Conservation (phyloP, 2,888 invertebrate genomes). For the Luperina testacea region DNA sequence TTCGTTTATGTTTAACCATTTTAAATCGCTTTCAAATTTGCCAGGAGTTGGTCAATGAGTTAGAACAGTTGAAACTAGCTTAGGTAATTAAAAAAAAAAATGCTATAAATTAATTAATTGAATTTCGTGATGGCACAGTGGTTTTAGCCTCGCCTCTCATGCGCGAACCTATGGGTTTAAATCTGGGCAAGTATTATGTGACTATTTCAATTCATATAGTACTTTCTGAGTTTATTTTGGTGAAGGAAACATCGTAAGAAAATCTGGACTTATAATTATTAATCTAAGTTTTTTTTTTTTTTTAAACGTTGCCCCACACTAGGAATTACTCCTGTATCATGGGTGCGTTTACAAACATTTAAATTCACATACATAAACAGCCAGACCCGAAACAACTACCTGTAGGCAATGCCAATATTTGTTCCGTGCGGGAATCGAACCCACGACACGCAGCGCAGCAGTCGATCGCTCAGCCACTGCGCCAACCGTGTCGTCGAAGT, state of each 20-base stretch:
- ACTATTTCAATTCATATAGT: neutral
- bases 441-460: no score
- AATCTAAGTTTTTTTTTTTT: no score
- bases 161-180: neutral
- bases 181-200: neutral
- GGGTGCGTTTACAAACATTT: no score
- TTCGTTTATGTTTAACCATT: neutral
- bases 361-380: no score
- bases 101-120: neutral
- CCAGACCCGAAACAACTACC: no score
- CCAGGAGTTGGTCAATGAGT: neutral
- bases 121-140: neutral
- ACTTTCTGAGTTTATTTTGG: neutral
- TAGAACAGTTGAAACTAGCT: neutral
- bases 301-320: no score
- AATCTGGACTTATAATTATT: neutral
- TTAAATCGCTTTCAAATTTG: neutral
- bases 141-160: neutral
- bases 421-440: no score
- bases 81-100: neutral
- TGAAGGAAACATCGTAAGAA: neutral
- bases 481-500: no score
- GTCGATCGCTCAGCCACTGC: no score
- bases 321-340: no score
- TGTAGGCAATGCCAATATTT: no score